These are phyloP conservation scores for Copidosoma floridanum DNA, from an alignment of 1,140 invertebrate genomes.

Conservation along the genomic window DNA sequence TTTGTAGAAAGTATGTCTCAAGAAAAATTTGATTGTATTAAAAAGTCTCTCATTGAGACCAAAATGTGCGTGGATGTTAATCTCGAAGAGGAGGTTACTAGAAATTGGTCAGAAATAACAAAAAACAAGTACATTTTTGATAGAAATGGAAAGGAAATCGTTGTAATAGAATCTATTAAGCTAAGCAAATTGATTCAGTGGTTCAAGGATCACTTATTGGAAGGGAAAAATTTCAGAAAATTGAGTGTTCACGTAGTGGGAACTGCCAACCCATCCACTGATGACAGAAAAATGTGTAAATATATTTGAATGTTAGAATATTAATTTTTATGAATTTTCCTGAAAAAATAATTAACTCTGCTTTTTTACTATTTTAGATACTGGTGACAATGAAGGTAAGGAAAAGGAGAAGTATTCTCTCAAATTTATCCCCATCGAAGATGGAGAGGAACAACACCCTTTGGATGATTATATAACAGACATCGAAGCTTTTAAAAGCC, in stretches of 20 bases:
- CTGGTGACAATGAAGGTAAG: neutral
- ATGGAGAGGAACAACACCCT: neutral
- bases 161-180: conserved; percentile 42
- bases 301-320: conserved; percentile 35
- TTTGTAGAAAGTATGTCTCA: too few relatives aligned
- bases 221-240: conserved; percentile 63
- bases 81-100: too few relatives aligned
- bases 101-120: too few relatives aligned
- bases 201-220: conserved; percentile 59
- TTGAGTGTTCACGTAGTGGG: conserved; percentile 63
- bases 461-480: conserved; percentile 18
- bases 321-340: neutral
- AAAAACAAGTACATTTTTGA: too few relatives aligned
- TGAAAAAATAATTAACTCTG: neutral
- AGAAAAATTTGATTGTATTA: too few relatives aligned
- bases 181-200: conserved; percentile 62
- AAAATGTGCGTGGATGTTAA: too few relatives aligned
- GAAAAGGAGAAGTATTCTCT: conserved; percentile 28
- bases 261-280: neutral
- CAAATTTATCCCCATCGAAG: conserved; percentile 24
- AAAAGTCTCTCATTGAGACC: too few relatives aligned
- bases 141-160: conserved; percentile 61
- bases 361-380: neutral
- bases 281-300: neutral
- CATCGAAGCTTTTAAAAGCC: conserved; percentile 33